A percentile compares a stretch with the other conserved stretches of the same genome.
Evolutionary conservation across 2,113 vertebrate species (phyloP).

Genomic region (Melanotaenia duboulayi): DNA sequence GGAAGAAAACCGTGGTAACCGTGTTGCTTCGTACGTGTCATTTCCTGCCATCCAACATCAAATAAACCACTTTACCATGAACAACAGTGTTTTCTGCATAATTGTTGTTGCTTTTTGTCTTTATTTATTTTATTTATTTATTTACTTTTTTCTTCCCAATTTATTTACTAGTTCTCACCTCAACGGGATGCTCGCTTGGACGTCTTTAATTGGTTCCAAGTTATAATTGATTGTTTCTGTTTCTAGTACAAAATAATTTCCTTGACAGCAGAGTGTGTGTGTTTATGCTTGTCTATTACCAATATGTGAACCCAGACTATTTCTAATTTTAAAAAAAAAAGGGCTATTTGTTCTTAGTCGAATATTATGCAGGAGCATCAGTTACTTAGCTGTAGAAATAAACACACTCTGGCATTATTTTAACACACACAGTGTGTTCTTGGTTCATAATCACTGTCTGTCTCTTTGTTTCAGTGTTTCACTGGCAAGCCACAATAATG

Average conservation of each 20-base stretch:
- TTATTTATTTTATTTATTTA: neutral
- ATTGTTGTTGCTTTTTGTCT: slow-evolving; percentile 10
- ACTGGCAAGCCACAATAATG: slow-evolving; percentile 99
- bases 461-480: slow-evolving; percentile 90
- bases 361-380: neutral
- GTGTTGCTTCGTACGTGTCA: neutral
- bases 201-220: neutral
- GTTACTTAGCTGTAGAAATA: slow-evolving; percentile 30
- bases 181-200: slow-evolving; percentile 21
- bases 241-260: neutral
- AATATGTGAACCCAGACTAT: neutral
- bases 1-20: neutral
- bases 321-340: neutral
- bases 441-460: slow-evolving; percentile 28
- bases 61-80: slow-evolving; percentile 5
- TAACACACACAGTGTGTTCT: slow-evolving; percentile 15
- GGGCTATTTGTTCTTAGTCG: slow-evolving; percentile 10
- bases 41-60: slow-evolving; percentile 53
- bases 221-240: neutral
- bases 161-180: slow-evolving; percentile 7
- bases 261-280: neutral
- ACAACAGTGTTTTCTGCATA: neutral
- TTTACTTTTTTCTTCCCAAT: no score
- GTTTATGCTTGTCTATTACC: neutral
- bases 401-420: slow-evolving; percentile 32